Conservation (phyloP, 2,797 vertebrate genomes). For the Geotrypetes seraphini region DNA sequence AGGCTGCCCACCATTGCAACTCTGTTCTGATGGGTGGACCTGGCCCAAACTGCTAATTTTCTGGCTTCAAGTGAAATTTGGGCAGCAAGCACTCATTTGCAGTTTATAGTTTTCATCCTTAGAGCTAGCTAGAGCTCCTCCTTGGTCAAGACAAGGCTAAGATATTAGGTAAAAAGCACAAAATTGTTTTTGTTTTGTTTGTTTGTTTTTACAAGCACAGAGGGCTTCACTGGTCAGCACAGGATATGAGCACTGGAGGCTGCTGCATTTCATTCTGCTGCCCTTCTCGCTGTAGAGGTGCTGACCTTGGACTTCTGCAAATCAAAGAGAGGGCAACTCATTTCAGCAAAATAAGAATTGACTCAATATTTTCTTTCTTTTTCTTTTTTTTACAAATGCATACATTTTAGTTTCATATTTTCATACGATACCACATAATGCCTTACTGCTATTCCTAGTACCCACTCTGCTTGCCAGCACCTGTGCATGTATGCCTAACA, state of each 20-base stretch:
- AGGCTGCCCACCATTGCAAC: conserved; percentile 34
- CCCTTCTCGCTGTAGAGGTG: conserved; percentile 70
- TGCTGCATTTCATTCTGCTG: conserved; percentile 90
- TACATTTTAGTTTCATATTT: too few relatives aligned
- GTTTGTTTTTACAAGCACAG: conserved; percentile 62
- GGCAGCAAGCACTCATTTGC: conserved; percentile 55
- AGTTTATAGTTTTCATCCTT: conserved; percentile 53
- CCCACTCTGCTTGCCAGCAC: too few relatives aligned
- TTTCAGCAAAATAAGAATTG: too few relatives aligned
- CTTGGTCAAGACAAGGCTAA: conserved; percentile 65
- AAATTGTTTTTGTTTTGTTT: too few relatives aligned
- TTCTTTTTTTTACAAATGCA: too few relatives aligned
- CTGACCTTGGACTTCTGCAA: conserved; percentile 81
- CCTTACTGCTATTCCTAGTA: too few relatives aligned
- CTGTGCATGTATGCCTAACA: too few relatives aligned
- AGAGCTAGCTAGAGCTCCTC: conserved; percentile 49
- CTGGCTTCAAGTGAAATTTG: conserved; percentile 58
- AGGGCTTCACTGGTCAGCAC: conserved; percentile 92
- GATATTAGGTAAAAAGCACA: conserved; percentile 73
- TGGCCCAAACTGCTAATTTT: conserved; percentile 46
- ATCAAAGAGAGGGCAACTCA: too few relatives aligned
- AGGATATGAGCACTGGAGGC: conserved; percentile 94
- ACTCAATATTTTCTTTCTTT: too few relatives aligned
- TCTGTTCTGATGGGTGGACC: conserved; percentile 39
- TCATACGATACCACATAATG: too few relatives aligned